Evolutionary conservation across 2,113 vertebrate species (phyloP).

Genomic region (Oriolus oriolus): DNA sequence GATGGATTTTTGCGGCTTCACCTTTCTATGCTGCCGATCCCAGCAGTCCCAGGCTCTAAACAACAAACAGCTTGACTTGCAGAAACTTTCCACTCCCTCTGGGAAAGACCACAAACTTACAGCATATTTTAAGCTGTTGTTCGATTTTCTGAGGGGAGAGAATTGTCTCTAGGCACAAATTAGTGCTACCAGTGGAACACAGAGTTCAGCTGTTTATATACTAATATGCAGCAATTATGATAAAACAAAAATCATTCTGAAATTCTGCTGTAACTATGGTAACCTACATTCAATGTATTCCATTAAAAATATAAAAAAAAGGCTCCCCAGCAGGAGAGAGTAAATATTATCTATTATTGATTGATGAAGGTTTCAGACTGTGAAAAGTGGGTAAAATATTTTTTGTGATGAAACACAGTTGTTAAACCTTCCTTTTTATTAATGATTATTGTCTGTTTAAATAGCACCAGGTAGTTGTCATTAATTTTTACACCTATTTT

Average conservation of each 20-base stretch:
- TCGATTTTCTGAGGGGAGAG: slow-evolving; percentile 64
- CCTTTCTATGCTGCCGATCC: slow-evolving; percentile 10
- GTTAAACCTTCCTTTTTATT: slow-evolving; percentile 59
- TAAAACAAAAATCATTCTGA: slow-evolving; percentile 74
- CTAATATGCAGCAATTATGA: slow-evolving; percentile 76
- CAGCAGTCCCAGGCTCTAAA: slow-evolving; percentile 24
- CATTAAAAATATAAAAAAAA: slow-evolving; percentile 74
- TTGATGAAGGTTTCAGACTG: slow-evolving; percentile 71
- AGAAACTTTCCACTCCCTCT: slow-evolving; percentile 62
- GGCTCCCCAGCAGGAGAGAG: slow-evolving; percentile 40
- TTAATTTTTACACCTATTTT: slow-evolving; percentile 59
- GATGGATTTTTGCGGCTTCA: slow-evolving; percentile 56
- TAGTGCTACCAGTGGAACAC: slow-evolving; percentile 61
- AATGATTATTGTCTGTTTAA: slow-evolving; percentile 60
- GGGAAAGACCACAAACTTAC: slow-evolving; percentile 39
- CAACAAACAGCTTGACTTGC: slow-evolving; percentile 54
- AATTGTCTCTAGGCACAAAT: slow-evolving; percentile 70
- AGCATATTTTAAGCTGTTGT: slow-evolving; percentile 60
- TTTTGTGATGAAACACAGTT: slow-evolving; percentile 63
- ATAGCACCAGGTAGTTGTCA: slow-evolving; percentile 37
- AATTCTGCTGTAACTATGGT: slow-evolving; percentile 74
- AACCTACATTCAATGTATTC: slow-evolving; percentile 72
- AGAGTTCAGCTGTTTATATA: slow-evolving; percentile 73
- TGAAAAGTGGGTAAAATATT: slow-evolving; percentile 70
- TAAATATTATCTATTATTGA: slow-evolving; percentile 79